These are phyloP conservation scores for Schizothorax lantsangensis DNA, from an alignment of 2,797 vertebrate species.

Conservation along the genomic window DNA sequence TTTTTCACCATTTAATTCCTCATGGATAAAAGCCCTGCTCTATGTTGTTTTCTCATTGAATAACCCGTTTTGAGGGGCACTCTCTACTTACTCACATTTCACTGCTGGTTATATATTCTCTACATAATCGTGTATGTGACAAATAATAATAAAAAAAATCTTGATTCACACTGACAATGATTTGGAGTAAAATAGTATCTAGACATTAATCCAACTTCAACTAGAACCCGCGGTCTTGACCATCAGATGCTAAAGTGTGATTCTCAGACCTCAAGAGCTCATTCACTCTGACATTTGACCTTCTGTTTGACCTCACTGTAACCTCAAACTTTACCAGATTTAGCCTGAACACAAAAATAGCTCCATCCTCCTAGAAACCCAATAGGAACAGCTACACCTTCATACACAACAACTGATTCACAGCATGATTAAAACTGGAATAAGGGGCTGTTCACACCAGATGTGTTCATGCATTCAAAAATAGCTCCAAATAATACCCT, in stretches of 20 bases:
- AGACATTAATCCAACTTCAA: not conserved
- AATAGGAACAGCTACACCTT: not conserved
- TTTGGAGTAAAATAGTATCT: not conserved
- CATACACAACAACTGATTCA: not conserved
- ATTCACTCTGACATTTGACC: constrained; percentile 25
- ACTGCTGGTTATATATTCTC: no score
- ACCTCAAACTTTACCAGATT: constrained; percentile 46
- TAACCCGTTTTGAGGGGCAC: not conserved
- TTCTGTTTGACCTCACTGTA: constrained; percentile 48
- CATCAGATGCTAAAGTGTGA: constrained; percentile 4
- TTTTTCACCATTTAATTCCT: not conserved
- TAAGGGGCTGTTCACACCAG: not conserved
- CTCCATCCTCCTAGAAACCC: not conserved
- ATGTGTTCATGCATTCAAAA: not conserved
- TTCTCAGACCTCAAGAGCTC: not conserved
- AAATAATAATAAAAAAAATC: no score
- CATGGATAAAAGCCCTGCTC: not conserved
- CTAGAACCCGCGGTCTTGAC: not conserved
- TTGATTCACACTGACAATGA: not conserved
- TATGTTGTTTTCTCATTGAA: not conserved
- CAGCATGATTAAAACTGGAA: not conserved
- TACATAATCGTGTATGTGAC: no score
- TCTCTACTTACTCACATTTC: no score
- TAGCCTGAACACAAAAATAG: constrained; percentile 38
- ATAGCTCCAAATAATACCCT: not conserved